A percentile compares a stretch with the other conserved stretches of the same genome.
These are phyloP conservation scores for Chironomus tentans DNA, from an alignment of 2,888 invertebrate species.

Conservation along the genomic window DNA sequence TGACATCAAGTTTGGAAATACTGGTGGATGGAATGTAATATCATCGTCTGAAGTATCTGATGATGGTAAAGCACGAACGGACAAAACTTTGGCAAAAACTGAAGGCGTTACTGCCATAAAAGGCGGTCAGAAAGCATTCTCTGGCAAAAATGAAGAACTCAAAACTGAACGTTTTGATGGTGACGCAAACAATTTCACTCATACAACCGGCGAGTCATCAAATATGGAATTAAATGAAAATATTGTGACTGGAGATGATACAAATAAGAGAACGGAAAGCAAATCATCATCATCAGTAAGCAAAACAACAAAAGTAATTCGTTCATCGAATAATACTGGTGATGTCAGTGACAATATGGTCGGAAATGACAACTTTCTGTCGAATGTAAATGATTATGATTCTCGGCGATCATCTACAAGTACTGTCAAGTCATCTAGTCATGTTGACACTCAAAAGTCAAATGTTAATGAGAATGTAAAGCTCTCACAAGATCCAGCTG, in stretches of 20 bases:
- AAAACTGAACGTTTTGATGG: slow-evolving; percentile 47
- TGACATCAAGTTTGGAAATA: slow-evolving; percentile 30
- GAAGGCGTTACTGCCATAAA: slow-evolving; percentile 55
- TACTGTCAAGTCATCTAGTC: background rate
- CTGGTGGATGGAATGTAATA: slow-evolving; percentile 59
- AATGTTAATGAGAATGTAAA: background rate
- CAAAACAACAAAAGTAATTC: slow-evolving; percentile 32
- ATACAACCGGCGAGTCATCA: slow-evolving; percentile 43
- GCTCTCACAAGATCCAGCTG: background rate
- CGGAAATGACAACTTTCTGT: background rate
- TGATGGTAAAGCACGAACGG: slow-evolving; percentile 55
- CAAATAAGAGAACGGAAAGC: slow-evolving; percentile 41
- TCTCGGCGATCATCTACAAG: background rate
- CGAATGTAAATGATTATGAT: background rate
- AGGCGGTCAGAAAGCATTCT: slow-evolving; percentile 55
- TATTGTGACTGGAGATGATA: slow-evolving; percentile 45
- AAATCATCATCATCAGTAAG: slow-evolving; percentile 39
- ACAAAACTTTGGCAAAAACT: slow-evolving; percentile 53
- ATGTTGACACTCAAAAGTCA: background rate
- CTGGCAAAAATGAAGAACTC: slow-evolving; percentile 53
- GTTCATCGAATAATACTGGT: background rate
- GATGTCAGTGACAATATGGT: background rate
- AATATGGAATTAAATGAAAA: slow-evolving; percentile 46
- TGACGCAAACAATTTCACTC: slow-evolving; percentile 47
- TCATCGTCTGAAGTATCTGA: slow-evolving; percentile 52